Percentiles rank a stretch among this genome's conserved stretches.
These are phyloP conservation scores for Rhingia campestris DNA, from an alignment of 2,888 invertebrate genomes.

Conservation along the genomic window DNA sequence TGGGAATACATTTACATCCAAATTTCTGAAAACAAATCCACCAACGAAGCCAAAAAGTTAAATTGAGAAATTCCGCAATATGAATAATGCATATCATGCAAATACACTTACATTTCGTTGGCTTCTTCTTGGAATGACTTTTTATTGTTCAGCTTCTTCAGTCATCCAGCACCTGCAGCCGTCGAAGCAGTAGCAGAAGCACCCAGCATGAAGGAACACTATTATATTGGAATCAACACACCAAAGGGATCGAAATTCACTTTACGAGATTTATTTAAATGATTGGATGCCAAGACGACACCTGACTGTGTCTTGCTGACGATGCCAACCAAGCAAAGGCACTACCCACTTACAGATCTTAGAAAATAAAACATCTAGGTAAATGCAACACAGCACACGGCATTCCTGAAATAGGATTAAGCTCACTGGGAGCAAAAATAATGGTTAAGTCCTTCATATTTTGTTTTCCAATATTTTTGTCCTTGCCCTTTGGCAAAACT, in stretches of 20 bases:
- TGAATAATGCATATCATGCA: slow-evolving; percentile 69
- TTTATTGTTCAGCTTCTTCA: neutral
- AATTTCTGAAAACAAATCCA: slow-evolving; percentile 37
- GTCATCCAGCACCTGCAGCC: slow-evolving; percentile 27
- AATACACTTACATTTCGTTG: slow-evolving; percentile 38
- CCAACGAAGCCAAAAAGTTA: slow-evolving; percentile 23
- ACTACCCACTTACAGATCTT: neutral
- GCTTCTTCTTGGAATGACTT: slow-evolving; percentile 19
- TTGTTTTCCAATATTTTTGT: neutral
- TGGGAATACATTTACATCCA: slow-evolving; percentile 28
- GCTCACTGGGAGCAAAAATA: slow-evolving; percentile 4
- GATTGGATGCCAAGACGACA: slow-evolving; percentile 64
- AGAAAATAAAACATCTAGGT: slow-evolving; percentile 16
- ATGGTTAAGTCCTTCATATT: neutral
- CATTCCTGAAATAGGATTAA: slow-evolving; percentile 20
- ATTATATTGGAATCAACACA: slow-evolving; percentile 66
- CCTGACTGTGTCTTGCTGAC: slow-evolving; percentile 48
- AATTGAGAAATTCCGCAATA: slow-evolving; percentile 31
- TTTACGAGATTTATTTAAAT: slow-evolving; percentile 61
- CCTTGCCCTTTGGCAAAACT: neutral
- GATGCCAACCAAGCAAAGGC: neutral
- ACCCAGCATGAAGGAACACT: slow-evolving; percentile 15
- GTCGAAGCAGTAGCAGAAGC: slow-evolving; percentile 27
- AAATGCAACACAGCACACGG: slow-evolving; percentile 12
- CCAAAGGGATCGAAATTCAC: slow-evolving; percentile 57